phyloP scores from a whole-genome alignment of 2,797 vertebrate genomes.

The Eulemur albifrons region DNA sequence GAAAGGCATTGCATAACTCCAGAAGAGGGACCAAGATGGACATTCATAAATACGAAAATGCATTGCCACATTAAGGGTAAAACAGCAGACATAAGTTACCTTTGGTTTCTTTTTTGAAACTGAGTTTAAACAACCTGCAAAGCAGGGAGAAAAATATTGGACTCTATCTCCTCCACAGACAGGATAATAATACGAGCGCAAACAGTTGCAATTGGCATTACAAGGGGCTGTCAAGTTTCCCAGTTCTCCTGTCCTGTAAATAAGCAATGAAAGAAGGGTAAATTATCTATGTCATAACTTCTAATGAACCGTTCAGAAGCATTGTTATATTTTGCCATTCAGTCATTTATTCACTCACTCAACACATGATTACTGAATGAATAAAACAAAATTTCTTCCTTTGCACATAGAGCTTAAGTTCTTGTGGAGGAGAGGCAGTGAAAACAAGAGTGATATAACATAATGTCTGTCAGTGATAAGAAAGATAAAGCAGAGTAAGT shows the following conservation, averaged over 20 bases:
- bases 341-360: background rate
- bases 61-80: background rate
- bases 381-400: background rate
- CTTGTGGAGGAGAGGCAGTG: background rate
- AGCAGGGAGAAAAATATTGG: conserved; percentile 89
- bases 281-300: background rate
- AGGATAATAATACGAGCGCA: conserved; percentile 83
- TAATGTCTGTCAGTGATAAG: background rate
- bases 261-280: conserved; percentile 14
- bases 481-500: background rate
- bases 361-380: background rate
- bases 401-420: background rate
- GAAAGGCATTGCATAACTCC: background rate
- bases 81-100: conserved; percentile 72
- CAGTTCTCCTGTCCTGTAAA: conserved; percentile 80
- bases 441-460: background rate
- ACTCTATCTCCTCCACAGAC: conserved; percentile 85
- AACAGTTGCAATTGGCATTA: conserved; percentile 84
- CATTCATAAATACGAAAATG: background rate
- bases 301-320: background rate
- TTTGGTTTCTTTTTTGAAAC: conserved; percentile 53
- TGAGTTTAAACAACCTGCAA: conserved; percentile 83
- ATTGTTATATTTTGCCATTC: background rate
- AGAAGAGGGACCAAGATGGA: background rate
- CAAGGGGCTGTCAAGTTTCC: conserved; percentile 84